Percentiles rank a stretch among this genome's conserved stretches.
Conservation (phyloP, 2,113 vertebrate species). For the Mionectes macconnelli region DNA sequence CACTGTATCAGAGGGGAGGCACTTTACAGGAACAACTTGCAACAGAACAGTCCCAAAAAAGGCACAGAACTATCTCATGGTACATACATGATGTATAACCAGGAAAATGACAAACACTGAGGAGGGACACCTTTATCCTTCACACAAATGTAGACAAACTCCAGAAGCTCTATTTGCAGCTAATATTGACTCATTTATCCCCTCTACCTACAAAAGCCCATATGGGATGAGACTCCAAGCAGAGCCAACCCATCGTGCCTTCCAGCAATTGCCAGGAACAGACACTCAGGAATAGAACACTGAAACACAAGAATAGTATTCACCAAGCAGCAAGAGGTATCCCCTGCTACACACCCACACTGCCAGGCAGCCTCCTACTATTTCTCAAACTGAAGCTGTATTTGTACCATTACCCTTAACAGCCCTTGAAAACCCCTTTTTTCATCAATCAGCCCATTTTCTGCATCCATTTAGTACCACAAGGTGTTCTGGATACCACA, state of each 20-base stretch:
- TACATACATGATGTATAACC: not conserved
- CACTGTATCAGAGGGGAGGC: not conserved
- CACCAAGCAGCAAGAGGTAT: not conserved
- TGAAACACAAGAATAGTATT: not conserved
- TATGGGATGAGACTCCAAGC: not conserved
- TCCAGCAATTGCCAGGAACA: not conserved
- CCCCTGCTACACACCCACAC: not conserved
- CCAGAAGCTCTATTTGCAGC: not conserved
- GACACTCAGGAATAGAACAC: not conserved
- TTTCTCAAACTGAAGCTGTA: not conserved
- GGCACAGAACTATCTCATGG: not conserved
- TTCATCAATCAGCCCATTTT: not conserved
- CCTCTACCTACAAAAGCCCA: not conserved
- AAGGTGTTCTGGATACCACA: not conserved
- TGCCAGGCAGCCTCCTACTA: not conserved
- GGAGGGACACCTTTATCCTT: not conserved
- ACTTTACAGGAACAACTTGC: not conserved
- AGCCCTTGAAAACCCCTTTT: not conserved
- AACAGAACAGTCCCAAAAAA: not conserved
- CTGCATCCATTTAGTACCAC: not conserved
- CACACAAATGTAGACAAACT: not conserved
- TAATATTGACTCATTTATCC: not conserved
- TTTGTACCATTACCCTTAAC: not conserved
- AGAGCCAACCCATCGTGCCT: not conserved
- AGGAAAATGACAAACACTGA: not conserved